phyloP scores from a whole-genome alignment of 2,888 invertebrate species.

The Cryptus viduatorius region DNA sequence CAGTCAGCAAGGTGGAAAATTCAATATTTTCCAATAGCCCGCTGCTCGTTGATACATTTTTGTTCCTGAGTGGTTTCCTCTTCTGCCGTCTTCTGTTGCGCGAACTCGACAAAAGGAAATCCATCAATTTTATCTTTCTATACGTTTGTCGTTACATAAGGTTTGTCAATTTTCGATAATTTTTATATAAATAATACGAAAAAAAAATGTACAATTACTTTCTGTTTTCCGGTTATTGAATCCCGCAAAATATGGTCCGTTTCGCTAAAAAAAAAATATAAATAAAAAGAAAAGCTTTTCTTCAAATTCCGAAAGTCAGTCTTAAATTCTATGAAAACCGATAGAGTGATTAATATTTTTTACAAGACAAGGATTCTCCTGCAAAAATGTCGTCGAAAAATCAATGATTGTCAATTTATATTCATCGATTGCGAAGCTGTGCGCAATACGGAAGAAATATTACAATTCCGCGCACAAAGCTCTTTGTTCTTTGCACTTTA shows the following conservation, averaged over 20 bases:
- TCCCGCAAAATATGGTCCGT: no score
- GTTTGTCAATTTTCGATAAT: conserved; percentile 81
- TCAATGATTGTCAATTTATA: conserved; percentile 2
- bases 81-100: conserved; percentile 89
- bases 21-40: conserved; percentile 89
- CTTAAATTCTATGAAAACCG: no score
- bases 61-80: conserved; percentile 90
- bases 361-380: conserved; percentile 1
- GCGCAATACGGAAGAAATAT: no score
- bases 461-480: no score
- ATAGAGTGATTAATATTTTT: no score
- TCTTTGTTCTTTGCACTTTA: no score
- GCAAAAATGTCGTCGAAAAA: conserved; percentile 30
- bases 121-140: conserved; percentile 88
- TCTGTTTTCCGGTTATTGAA: no score
- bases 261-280: no score
- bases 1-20: conserved; percentile 87
- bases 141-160: conserved; percentile 90
- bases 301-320: no score
- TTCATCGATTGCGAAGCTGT: background rate
- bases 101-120: conserved; percentile 89
- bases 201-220: no score
- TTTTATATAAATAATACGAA: background rate
- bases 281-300: no score
- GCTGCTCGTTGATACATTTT: conserved; percentile 90